Percentiles rank a stretch among this genome's conserved stretches.
These are phyloP conservation scores for Heterodera carotae DNA, from an alignment of 1,140 invertebrate genomes.

Conservation along the genomic window DNA sequence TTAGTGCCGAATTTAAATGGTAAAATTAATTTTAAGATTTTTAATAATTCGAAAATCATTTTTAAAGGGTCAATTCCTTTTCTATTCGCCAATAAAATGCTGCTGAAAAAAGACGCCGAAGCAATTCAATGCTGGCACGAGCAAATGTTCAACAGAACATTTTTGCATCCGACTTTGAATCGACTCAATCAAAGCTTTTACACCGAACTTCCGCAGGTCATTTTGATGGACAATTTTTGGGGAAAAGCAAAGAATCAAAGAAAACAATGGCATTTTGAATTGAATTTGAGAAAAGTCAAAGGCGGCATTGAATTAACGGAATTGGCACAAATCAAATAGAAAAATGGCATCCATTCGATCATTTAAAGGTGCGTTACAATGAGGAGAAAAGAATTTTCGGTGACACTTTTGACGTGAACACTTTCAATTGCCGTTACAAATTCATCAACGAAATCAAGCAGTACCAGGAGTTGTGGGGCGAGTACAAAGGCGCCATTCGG, in stretches of 20 bases:
- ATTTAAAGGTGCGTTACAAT: constrained; percentile 26
- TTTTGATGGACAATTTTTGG: too few relatives aligned
- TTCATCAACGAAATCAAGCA: constrained; percentile 10
- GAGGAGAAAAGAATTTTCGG: constrained; percentile 4
- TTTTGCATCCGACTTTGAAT: not conserved
- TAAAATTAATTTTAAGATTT: too few relatives aligned
- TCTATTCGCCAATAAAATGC: constrained; percentile 49
- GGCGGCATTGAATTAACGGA: too few relatives aligned
- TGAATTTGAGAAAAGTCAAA: not conserved
- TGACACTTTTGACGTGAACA: not conserved
- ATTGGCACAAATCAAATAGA: too few relatives aligned
- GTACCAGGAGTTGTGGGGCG: not conserved
- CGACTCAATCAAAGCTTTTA: not conserved
- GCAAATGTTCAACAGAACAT: constrained; percentile 12
- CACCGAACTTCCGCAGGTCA: not conserved
- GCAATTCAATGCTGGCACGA: constrained; percentile 51
- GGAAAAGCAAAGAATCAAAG: too few relatives aligned
- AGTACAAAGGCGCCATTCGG: too few relatives aligned
- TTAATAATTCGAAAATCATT: constrained; percentile 22
- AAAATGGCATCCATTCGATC: not conserved
- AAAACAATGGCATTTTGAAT: not conserved
- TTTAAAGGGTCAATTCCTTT: constrained; percentile 9
- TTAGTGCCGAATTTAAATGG: constrained; percentile 19
- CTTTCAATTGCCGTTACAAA: constrained; percentile 22
- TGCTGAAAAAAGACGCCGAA: constrained; percentile 47